Base-by-base conservation (phyloP, 2,797 vertebrate species). In the Melanotaenia boesemani region DNA sequence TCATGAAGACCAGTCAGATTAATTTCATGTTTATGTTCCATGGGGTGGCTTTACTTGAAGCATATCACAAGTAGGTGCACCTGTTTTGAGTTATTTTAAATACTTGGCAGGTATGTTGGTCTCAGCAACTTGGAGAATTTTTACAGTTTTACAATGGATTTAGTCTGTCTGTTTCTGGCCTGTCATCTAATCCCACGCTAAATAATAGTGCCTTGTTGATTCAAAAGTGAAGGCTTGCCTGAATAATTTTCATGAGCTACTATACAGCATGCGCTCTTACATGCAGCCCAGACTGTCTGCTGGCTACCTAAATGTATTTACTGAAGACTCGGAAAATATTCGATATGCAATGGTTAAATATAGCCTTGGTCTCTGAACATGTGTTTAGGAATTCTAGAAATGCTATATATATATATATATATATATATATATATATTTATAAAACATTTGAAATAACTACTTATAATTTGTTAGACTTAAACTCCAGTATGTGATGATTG, bases 131-230 rank as follows among this genome's bases (percentile, higher is more conserved):
- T 57, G 7, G 22, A 56, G 41, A 58, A 58, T 6, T 46, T 26
- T n/a, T n/a, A n/a, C 50, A 28, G 24, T 56, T 41, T 48, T 55
- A 22, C 30, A 37, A 11, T 61, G 20, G 20, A 28, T 54, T 32
- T 11, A 54, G 36, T 37, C 44, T 64, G 20, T 64, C 54, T 22
- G 36, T 57, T 36, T 64, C 44, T 20, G 20, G 41, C 41, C 18
- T 28, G 26, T 72, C 22, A 12, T 37, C 16, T 65, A 65, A 65
- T 59, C 32, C 54, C 39, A 72, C 37, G 64, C 60, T 56, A 56
- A 41, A 63, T 63, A 37, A 57, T 41, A 15, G 22, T n/a, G 6
- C 6, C 28, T 22, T 46, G 52, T 28, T 48, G 28, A 55, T 70
- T 52, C 28, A 55, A 22, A 44, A 60, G 37, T 61, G 60, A 39